These are phyloP conservation scores for Hycleus cichorii DNA, from an alignment of 1,140 invertebrate species.

Conservation along the genomic window DNA sequence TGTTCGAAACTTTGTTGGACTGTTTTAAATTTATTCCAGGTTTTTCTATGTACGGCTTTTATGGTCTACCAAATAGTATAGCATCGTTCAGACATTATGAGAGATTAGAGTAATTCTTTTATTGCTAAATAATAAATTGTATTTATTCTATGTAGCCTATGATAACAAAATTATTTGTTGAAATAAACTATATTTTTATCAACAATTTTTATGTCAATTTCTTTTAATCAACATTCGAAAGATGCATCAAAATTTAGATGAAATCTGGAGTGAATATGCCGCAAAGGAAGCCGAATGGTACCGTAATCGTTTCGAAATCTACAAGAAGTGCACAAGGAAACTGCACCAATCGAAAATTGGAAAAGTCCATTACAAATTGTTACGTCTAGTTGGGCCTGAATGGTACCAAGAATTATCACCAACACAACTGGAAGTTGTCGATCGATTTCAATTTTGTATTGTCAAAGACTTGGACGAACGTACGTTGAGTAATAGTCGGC, in stretches of 20 bases:
- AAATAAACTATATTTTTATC: no score
- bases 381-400: conserved; percentile 24
- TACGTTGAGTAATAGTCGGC: conserved; percentile 19
- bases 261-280: no score
- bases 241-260: no score
- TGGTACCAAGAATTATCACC: conserved; percentile 39
- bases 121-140: neutral
- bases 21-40: conserved; percentile 32
- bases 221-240: no score
- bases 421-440: conserved; percentile 26
- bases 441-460: conserved; percentile 27
- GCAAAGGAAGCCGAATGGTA: no score
- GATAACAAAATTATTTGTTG: no score
- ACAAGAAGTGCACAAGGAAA: no score
- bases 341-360: no score
- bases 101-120: conserved; percentile 24
- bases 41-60: conserved; percentile 34
- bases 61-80: conserved; percentile 37
- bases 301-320: no score
- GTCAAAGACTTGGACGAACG: conserved; percentile 19
- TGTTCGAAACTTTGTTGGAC: conserved; percentile 1
- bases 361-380: no score
- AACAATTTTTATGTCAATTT: no score
- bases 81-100: conserved; percentile 32
- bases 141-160: no score